Conservation (phyloP, 2,797 vertebrate species). For the Myotis vivesi region DNA sequence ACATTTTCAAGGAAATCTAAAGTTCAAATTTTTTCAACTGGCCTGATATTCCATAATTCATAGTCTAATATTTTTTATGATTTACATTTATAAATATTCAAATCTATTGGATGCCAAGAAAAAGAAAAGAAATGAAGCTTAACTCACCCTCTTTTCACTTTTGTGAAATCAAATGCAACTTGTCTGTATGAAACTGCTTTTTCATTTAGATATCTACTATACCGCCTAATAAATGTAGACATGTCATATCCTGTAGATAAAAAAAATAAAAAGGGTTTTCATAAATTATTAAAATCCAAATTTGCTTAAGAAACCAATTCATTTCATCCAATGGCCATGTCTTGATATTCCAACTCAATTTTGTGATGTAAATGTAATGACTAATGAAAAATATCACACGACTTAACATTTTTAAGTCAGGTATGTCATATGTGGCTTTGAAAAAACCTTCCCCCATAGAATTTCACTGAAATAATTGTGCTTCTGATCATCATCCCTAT, state of each 20-base stretch:
- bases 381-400: neutral
- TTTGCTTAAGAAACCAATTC: conserved; percentile 45
- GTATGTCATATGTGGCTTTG: neutral
- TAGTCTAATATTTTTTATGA: neutral
- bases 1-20: conserved; percentile 23
- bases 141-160: conserved; percentile 99
- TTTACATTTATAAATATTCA: conserved; percentile 45
- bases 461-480: conserved; percentile 47
- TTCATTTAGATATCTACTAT: conserved; percentile 99
- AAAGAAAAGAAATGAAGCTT: conserved; percentile 1
- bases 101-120: neutral
- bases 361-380: conserved; percentile 37
- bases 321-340: conserved; percentile 8
- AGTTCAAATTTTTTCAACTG: conserved; percentile 38
- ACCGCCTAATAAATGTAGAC: conserved; percentile 99
- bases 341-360: neutral
- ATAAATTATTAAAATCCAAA: conserved; percentile 50
- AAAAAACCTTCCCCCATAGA: neutral
- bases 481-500: neutral
- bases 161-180: conserved; percentile 99
- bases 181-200: conserved; percentile 99
- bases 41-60: neutral
- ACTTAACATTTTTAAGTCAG: conserved; percentile 10
- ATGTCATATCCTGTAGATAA: conserved; percentile 94
- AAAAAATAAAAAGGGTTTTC: conserved; percentile 69